Evolutionary conservation across 1,140 invertebrate species (phyloP), one percentile per base, ranked within the genome.

Genomic region (Sminthurides bifidus): DNA sequence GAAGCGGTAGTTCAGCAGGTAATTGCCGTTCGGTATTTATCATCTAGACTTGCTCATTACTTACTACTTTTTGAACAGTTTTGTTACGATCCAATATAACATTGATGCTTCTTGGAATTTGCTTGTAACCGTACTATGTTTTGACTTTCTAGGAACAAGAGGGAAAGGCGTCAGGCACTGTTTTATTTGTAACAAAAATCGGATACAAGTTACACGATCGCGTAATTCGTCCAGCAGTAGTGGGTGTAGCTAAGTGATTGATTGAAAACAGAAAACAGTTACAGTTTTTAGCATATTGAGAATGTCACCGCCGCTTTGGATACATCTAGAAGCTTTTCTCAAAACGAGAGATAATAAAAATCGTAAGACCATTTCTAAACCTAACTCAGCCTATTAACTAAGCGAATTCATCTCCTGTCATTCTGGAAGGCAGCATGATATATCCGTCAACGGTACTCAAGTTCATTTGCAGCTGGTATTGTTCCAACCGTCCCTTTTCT

Each of bases 1-100:
- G 92, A 98, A 73, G 93, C 94, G 0, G 71, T 97, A 43, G 97
- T 96, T 74, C 83, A 94, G 74, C 85, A 92, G 76, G 83, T 84
- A 73, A 26, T 26, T 54, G 6, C 21, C 31, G 19, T 51, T 40
- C 27, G 43, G 23, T 48, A 26, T 24, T 54, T 26, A 10, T 38
- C n/a, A 17, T 27, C 44, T n/a, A 27, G n/a, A 17, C 48, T 43
- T 26, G 58, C 33, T 14, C 26, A 17, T 35, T 10, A 35, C 8
- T 24, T 30, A 35, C 1, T 40, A n/a, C 19, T 52, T 27, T 17
- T 14, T 21, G 15, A 15, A n/a, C 12, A 26, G 15, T 45, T 45
- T 21, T 45, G 10, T 49, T 49, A 12, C 12, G 21, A 44, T 8
- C 10, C 23, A 49, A 12, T 8, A 30, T 49, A 12, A 49, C 12